Evolutionary conservation across 2,888 invertebrate genomes (phyloP), one percentile per base, ranked within the genome.

Genomic region (Mimas tiliae): DNA sequence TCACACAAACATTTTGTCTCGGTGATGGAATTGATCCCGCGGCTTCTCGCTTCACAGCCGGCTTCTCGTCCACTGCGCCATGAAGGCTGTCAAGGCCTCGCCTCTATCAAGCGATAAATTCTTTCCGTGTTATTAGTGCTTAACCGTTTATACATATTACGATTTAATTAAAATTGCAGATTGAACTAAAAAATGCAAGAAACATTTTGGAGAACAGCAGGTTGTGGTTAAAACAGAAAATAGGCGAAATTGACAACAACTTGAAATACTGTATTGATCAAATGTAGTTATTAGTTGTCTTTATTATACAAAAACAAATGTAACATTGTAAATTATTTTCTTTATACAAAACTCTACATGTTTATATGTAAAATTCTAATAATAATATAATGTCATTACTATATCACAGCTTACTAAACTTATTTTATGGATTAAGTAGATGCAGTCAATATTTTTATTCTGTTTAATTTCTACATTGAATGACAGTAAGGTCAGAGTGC

Each of bases 181-280:
- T 84, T 38, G 70, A 76, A 19, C 69, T 93, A 16, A 63, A 65
- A 66, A 67, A 83, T 38, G 76, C 90, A 1, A 80, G 66, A 68
- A 69, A 65, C 42, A 71, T 92, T 27, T 76, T 93, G 42, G 88
- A 93, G 71, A 69, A 85, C 11, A 87, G 87, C 68, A 73, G 84
- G 67, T 72, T 88, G 3, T 93, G 91, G 91, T 70, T 89, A 9
- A 66, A 74, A 45, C 84, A 84, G 71, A 84, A 80, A 68, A 71
- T 86, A 48, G 90, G 90, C 3, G 77, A 85, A 0, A 82, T 90
- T 55, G 91, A 93, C 71, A 86, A 88, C 79, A 76, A 89, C 70
- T 79, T 91, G 52, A 76, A 86, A 72, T 71, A 74, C 70, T 93
- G 93, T 79, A 86, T 92, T 69, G 88, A 90, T 73, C 84, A 88